These are phyloP conservation scores for Malurus elegans DNA, from an alignment of 2,113 vertebrate genomes.

Conservation along the genomic window DNA sequence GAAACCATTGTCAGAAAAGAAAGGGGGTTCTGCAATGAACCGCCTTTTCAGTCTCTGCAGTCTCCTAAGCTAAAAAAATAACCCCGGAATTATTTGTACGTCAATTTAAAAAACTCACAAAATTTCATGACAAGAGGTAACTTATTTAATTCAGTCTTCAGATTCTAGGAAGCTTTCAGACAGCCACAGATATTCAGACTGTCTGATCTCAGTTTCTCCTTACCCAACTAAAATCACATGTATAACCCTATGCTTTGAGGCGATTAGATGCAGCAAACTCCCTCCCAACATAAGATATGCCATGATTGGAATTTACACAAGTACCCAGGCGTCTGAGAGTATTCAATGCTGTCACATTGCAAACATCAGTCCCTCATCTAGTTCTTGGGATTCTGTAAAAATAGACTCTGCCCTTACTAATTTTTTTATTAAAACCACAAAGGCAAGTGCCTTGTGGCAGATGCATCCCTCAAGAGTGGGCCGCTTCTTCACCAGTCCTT, in stretches of 20 bases:
- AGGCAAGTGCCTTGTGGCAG: neutral
- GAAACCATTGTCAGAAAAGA: neutral
- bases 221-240: neutral
- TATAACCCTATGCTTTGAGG: neutral
- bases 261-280: neutral
- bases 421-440: neutral
- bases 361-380: neutral
- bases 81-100: neutral
- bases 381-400: neutral
- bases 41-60: neutral
- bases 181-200: neutral
- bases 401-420: neutral
- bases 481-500: neutral
- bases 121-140: neutral
- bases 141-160: neutral
- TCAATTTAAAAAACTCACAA: neutral
- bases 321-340: neutral
- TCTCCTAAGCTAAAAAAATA: neutral
- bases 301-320: neutral
- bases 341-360: too few species aligned
- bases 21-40: neutral
- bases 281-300: too few species aligned
- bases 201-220: neutral
- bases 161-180: neutral
- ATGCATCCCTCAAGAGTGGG: neutral